Evolutionary conservation across 2,888 invertebrate species (phyloP).

Genomic region (Panorpa germanica): DNA sequence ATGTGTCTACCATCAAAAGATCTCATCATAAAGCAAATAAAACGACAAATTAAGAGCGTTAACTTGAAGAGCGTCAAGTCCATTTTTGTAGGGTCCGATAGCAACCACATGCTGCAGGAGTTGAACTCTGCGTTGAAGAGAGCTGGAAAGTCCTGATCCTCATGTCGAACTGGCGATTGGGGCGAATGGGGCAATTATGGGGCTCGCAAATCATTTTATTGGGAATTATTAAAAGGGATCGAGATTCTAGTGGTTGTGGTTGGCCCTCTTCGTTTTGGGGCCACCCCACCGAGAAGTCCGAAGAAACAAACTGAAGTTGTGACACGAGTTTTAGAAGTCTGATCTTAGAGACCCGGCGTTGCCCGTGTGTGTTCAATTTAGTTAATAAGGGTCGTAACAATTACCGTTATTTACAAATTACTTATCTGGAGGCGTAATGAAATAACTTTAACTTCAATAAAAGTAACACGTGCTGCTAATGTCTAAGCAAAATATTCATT

Average conservation of each 20-base stretch:
- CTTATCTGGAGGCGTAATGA: no score
- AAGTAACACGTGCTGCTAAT: no score
- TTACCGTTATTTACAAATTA: no score
- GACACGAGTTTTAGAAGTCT: no score
- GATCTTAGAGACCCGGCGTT: no score
- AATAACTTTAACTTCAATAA: no score
- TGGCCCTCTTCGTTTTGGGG: constrained; percentile 84
- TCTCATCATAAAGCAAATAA: constrained; percentile 64
- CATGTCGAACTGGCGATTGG: constrained; percentile 80
- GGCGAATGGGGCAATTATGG: constrained; percentile 82
- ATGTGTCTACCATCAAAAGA: constrained; percentile 75
- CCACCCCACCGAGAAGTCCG: constrained; percentile 49
- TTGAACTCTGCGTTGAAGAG: constrained; percentile 44
- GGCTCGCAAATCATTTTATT: constrained; percentile 79
- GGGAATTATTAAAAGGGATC: constrained; percentile 91
- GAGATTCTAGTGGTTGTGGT: constrained; percentile 66
- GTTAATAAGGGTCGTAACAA: no score
- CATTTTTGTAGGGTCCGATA: constrained; percentile 87
- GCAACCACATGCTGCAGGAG: constrained; percentile 68
- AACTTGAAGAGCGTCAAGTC: constrained; percentile 43
- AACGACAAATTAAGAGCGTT: constrained; percentile 56
- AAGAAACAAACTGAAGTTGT: no score
- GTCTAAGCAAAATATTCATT: no score
- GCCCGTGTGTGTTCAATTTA: no score
- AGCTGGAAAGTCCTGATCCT: constrained; percentile 33